Conservation (phyloP, 2,113 vertebrate genomes). For the Callaeas wilsoni region DNA sequence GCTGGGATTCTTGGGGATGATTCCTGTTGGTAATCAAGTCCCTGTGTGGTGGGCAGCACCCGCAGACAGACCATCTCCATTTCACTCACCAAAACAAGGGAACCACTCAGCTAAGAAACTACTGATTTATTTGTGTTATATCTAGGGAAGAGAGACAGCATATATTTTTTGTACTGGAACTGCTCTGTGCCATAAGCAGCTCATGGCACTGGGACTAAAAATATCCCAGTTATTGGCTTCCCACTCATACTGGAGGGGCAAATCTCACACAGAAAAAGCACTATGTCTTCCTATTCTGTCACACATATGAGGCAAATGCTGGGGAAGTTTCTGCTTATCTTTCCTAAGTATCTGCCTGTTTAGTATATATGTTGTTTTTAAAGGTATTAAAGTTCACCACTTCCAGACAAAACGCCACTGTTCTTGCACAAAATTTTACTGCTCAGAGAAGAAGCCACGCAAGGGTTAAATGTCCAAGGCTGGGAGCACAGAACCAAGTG, state of each 20-base stretch:
- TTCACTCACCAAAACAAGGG: neutral
- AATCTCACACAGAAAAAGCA: neutral
- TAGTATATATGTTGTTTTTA: neutral
- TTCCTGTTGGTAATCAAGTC: neutral
- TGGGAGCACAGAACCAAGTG: neutral
- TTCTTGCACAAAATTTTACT: neutral
- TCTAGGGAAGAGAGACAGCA: neutral
- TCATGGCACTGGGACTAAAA: neutral
- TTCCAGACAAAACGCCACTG: neutral
- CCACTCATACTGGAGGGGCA: neutral
- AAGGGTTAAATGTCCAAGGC: slow-evolving; percentile 6
- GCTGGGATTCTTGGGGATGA: neutral
- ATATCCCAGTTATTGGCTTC: neutral
- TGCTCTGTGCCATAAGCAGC: neutral
- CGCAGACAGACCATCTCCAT: neutral
- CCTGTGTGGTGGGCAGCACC: neutral
- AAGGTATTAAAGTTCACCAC: neutral
- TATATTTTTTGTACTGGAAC: neutral
- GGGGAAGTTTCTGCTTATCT: neutral
- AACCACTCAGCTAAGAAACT: neutral
- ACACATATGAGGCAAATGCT: neutral
- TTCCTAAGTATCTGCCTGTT: neutral
- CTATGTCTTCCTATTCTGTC: neutral
- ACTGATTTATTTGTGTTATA: neutral
- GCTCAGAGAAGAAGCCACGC: neutral